phyloP scores from a whole-genome alignment of 2,113 vertebrate species.

The Thalassoma bifasciatum region DNA sequence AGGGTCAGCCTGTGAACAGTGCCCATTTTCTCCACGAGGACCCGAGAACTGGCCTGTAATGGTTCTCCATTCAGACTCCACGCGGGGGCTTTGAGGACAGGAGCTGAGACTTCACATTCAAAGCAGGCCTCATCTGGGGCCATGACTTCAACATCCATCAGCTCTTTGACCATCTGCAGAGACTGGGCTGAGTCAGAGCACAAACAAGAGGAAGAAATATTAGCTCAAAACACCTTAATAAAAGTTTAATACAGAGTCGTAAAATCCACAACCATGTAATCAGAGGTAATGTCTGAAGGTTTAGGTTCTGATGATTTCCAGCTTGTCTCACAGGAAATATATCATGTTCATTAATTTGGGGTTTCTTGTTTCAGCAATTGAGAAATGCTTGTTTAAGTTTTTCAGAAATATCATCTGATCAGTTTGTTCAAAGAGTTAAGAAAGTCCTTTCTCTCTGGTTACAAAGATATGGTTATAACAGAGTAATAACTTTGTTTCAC shows the following conservation, averaged over 20 bases:
- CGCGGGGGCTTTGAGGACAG: slow-evolving; percentile 64
- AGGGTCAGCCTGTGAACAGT: slow-evolving; percentile 81
- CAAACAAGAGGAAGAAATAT: neutral
- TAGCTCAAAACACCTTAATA: neutral
- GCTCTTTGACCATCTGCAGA: slow-evolving; percentile 75
- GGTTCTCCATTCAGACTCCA: slow-evolving; percentile 85
- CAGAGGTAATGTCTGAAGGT: neutral
- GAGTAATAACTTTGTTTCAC: neutral
- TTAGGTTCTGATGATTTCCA: too few relatives aligned
- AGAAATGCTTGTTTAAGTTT: neutral
- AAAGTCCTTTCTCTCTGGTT: neutral
- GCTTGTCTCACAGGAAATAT: neutral
- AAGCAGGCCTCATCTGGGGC: slow-evolving; percentile 80
- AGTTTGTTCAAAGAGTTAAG: too few relatives aligned
- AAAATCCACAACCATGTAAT: neutral
- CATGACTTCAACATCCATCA: slow-evolving; percentile 79
- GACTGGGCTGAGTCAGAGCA: slow-evolving; percentile 73
- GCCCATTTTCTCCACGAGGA: slow-evolving; percentile 81
- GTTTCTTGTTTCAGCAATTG: neutral
- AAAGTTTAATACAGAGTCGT: neutral
- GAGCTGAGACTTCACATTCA: slow-evolving; percentile 82
- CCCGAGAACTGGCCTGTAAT: slow-evolving; percentile 66
- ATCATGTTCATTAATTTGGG: neutral
- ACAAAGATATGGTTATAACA: neutral
- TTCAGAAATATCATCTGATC: too few relatives aligned